Percentiles rank a stretch among this genome's conserved stretches.
Conservation (phyloP, 2,888 invertebrate species). For the Lymantria monacha region DNA sequence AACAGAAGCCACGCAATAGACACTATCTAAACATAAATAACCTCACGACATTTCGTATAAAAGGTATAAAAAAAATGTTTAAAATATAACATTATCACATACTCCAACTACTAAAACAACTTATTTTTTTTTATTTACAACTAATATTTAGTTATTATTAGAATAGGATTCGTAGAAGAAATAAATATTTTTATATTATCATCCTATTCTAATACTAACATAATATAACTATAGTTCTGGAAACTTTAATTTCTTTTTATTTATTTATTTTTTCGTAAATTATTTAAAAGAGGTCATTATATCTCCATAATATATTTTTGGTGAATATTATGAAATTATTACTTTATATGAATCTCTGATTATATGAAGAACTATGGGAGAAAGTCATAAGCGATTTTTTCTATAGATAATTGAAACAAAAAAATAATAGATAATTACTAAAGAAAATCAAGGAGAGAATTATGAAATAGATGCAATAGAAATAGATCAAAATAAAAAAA, state of each 20-base stretch:
- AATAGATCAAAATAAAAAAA: neutral
- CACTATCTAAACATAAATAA: conserved; percentile 37
- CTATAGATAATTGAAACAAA: too few relatives aligned
- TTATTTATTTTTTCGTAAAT: conserved; percentile 12
- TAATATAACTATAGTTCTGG: conserved; percentile 24
- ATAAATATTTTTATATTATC: conserved; percentile 38
- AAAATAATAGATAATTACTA: neutral
- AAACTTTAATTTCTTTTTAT: conserved; percentile 19
- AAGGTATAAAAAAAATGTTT: conserved; percentile 44
- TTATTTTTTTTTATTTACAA: conserved; percentile 43
- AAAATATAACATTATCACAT: conserved; percentile 33
- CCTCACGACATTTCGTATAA: conserved; percentile 32
- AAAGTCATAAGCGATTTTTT: too few relatives aligned
- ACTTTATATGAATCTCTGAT: too few relatives aligned
- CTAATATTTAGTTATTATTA: conserved; percentile 36
- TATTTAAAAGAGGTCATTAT: neutral
- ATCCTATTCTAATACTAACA: conserved; percentile 44
- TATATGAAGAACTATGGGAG: too few relatives aligned
- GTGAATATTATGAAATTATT: too few relatives aligned
- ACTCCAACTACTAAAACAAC: conserved; percentile 26
- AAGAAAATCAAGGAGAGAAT: neutral
- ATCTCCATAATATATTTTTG: too few relatives aligned
- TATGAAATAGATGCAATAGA: neutral
- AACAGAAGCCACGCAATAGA: conserved; percentile 42
- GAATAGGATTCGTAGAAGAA: conserved; percentile 41